Percentiles rank a stretch among this genome's conserved stretches.
These are phyloP conservation scores for Mimachlamys varia DNA, from an alignment of 2,888 invertebrate species.

Conservation along the genomic window DNA sequence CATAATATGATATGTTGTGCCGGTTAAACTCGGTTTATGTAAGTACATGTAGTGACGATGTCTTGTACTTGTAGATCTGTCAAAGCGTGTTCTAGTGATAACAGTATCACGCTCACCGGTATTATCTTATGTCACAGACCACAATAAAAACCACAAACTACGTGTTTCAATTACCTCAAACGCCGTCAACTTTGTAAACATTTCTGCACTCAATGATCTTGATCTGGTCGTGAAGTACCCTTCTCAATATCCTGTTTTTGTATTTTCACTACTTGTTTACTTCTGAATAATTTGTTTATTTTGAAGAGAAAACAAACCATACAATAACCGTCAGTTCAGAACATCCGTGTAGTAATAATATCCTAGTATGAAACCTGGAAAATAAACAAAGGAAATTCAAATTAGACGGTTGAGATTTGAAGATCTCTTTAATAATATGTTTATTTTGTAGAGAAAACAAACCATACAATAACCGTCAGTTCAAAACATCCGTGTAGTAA, in stretches of 20 bases:
- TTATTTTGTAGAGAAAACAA: too few relatives aligned
- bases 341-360: too few relatives aligned
- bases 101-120: background rate
- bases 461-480: too few relatives aligned
- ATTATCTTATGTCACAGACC: background rate
- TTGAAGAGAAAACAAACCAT: too few relatives aligned
- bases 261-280: background rate
- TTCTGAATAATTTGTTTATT: background rate
- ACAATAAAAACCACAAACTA: constrained; percentile 9
- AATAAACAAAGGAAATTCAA: too few relatives aligned
- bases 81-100: background rate
- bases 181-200: background rate
- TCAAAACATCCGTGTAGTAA: too few relatives aligned
- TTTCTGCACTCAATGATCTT: background rate
- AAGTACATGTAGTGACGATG: background rate
- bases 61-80: background rate
- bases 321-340: too few relatives aligned
- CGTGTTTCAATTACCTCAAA: background rate
- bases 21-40: background rate
- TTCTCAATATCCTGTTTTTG: background rate
- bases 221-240: background rate
- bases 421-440: background rate
- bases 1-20: background rate
- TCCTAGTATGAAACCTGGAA: too few relatives aligned
- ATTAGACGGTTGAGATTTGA: too few relatives aligned